Evolutionary conservation across 2,888 invertebrate genomes (phyloP), one percentile per base, ranked within the genome.

Genomic region (Alentia gelatinosa): DNA sequence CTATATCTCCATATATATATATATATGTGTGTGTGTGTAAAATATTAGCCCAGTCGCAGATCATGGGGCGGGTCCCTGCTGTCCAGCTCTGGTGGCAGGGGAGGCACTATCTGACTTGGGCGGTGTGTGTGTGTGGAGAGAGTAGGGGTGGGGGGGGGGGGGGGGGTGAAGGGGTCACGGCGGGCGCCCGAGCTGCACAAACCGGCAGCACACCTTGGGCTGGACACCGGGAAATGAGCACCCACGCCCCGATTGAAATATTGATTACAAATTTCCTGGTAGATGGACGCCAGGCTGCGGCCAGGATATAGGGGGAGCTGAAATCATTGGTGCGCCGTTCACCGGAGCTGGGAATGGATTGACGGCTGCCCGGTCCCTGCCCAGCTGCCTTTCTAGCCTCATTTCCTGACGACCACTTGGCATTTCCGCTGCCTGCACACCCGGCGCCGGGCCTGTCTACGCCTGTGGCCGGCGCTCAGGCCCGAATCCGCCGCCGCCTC

Each of bases 231-330:
- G 68, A 68, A 68, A 68, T 68, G 68, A 68, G 68, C 68, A 68
- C 30, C 68, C 68, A 30, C 68, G 68, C 68, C 68, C 68, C 68
- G 68, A 68, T 68, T 68, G 68, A 68, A 68, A 68, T 68, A 68
- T 68, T 68, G 68, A 68, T 68, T 68, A 68, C 68, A 68, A 68
- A 68, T 68, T 68, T 68, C 68, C 68, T 68, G 68, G 68, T 12
- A 12, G 30, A 68, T 12, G 68, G 68, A 68, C 68, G 68, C n/a
- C 30, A 68, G 26, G 68, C 30, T 12, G 26, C n/a, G 68, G 30
- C 68, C 68, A 68, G 68, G 68, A 68, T 68, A 68, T 68, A 30
- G 68, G 30, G 56, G 56, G 56, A n/a, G 56, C 56, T 12, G 30
- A 30, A 68, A 68, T 68, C 26, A 68, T 68, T 68, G 68, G 63